Evolutionary conservation across 2,113 vertebrate species (phyloP).

Genomic region (Phaethornis superciliosus): DNA sequence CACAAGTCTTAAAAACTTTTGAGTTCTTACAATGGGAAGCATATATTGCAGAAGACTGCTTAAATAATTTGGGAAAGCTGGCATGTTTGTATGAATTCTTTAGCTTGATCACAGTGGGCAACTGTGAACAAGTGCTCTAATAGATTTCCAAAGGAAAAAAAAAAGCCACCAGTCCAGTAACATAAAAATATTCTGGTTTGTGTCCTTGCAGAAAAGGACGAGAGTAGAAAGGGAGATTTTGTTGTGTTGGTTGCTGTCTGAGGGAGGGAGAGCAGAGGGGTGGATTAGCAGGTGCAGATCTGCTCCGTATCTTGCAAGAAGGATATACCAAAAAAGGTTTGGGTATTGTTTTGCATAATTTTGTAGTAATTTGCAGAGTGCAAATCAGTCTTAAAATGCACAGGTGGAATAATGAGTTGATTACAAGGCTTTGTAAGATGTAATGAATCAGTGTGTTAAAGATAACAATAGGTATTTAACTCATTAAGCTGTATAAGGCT

Average conservation of each 20-base stretch:
- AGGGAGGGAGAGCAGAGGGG: not conserved
- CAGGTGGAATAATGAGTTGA: not conserved
- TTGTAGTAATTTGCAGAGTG: not conserved
- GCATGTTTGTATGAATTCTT: not conserved
- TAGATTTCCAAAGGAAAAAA: not conserved
- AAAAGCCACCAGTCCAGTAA: not conserved
- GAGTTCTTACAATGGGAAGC: not conserved
- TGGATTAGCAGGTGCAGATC: not conserved
- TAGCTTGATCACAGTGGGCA: not conserved
- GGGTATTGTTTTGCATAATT: not conserved
- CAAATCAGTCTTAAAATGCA: not conserved
- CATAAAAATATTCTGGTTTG: not conserved
- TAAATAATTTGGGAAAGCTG: not conserved
- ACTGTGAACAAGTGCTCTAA: not conserved
- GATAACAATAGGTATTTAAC: slow-evolving; percentile 1
- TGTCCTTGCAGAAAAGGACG: not conserved
- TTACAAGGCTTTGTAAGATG: not conserved
- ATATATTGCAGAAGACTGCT: not conserved
- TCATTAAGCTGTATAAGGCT: not conserved
- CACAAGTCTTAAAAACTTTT: not conserved
- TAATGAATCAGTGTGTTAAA: not conserved
- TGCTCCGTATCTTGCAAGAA: not conserved
- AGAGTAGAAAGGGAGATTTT: not conserved
- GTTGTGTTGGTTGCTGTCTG: not conserved
- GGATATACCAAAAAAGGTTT: not conserved